These are phyloP conservation scores for Zelostemma sp. DNA, from an alignment of 1,140 invertebrate species.

Conservation along the genomic window DNA sequence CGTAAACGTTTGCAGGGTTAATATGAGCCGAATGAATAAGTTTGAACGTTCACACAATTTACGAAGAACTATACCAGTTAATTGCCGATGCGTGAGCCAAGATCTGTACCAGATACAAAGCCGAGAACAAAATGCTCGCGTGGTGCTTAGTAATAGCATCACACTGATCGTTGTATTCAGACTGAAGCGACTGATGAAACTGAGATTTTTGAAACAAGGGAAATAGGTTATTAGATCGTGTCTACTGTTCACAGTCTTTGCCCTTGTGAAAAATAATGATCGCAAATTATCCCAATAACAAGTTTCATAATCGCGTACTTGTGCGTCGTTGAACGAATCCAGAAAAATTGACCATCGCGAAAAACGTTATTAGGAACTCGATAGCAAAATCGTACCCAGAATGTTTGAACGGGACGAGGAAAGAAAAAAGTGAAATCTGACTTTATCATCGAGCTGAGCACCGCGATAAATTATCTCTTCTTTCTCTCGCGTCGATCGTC, in stretches of 20 bases:
- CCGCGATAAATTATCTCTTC: slow-evolving; percentile 21
- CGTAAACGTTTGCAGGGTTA: slow-evolving; percentile 25
- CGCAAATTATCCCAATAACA: no score
- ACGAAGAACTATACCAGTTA: slow-evolving; percentile 31
- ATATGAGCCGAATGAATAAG: slow-evolving; percentile 24
- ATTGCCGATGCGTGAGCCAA: slow-evolving; percentile 40
- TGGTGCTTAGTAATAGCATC: slow-evolving; percentile 39
- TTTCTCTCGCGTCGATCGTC: slow-evolving; percentile 24
- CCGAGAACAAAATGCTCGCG: slow-evolving; percentile 34
- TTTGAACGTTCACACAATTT: slow-evolving; percentile 15
- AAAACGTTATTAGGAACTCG: no score
- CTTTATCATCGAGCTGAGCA: slow-evolving; percentile 16
- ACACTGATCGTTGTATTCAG: slow-evolving; percentile 43
- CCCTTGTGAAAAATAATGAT: slow-evolving; percentile 11
- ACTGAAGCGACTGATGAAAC: slow-evolving; percentile 42
- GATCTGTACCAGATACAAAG: slow-evolving; percentile 36
- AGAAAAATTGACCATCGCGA: no score
- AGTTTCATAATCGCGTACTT: no score
- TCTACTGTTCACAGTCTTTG: slow-evolving; percentile 25
- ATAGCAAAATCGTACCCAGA: no score
- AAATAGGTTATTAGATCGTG: slow-evolving; percentile 45
- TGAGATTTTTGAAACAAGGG: slow-evolving; percentile 38
- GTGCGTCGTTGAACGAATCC: no score
- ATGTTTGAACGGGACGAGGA: no score
- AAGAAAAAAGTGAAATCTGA: slow-evolving; percentile 2